These are phyloP conservation scores for Stenoptilia bipunctidactyla DNA, from an alignment of 2,888 invertebrate genomes.

Conservation along the genomic window DNA sequence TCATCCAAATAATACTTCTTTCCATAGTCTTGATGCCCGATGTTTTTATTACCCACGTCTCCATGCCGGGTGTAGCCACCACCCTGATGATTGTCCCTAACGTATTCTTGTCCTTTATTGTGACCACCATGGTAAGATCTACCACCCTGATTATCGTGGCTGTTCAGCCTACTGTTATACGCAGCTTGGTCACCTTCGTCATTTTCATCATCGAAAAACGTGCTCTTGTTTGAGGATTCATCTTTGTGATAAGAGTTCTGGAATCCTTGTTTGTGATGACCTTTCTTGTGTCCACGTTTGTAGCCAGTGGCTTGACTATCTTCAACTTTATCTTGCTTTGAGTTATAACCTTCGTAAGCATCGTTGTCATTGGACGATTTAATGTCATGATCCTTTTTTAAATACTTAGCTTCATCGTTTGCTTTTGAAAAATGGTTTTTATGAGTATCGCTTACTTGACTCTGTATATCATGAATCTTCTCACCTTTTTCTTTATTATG, in stretches of 20 bases:
- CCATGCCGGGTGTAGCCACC: conserved; percentile 50
- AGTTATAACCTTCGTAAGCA: conserved; percentile 51
- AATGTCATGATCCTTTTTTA: conserved; percentile 55
- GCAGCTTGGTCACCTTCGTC: conserved; percentile 60
- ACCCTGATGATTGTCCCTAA: conserved; percentile 44
- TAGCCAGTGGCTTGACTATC: conserved; percentile 47
- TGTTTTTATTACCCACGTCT: conserved; percentile 47
- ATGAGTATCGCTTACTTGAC: conserved; percentile 46
- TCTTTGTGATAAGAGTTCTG: conserved; percentile 79
- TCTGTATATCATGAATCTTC: conserved; percentile 55
- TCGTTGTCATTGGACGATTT: conserved; percentile 56
- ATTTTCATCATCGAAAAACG: conserved; percentile 75
- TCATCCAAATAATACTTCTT: conserved; percentile 61
- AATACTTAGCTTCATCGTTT: conserved; percentile 55
- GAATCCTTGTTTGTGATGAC: conserved; percentile 78
- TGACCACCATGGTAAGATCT: conserved; percentile 52
- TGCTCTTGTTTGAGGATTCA: conserved; percentile 77
- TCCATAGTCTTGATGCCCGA: conserved; percentile 50
- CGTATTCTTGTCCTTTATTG: conserved; percentile 50
- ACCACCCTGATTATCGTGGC: conserved; percentile 49
- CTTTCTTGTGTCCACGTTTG: conserved; percentile 74
- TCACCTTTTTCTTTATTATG: conserved; percentile 58
- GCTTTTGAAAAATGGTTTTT: conserved; percentile 57
- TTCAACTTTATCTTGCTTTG: conserved; percentile 54
- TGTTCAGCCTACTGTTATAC: conserved; percentile 49